Evolutionary conservation across 2,113 vertebrate species (phyloP).

Genomic region (Bucco capensis): DNA sequence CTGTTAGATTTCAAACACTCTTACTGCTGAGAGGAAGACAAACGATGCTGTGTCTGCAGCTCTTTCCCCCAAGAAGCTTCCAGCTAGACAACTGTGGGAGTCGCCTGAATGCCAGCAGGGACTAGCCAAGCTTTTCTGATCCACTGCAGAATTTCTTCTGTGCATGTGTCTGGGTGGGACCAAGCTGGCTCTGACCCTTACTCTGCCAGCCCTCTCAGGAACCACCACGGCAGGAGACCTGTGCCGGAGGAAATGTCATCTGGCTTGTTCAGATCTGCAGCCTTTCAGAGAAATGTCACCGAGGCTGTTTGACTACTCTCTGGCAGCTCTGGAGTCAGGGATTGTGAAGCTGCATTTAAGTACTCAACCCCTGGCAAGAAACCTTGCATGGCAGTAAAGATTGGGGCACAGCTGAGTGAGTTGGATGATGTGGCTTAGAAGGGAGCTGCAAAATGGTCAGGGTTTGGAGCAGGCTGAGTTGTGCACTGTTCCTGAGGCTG

Average conservation of each 20-base stretch:
- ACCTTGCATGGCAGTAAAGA: background rate
- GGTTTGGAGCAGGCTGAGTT: background rate
- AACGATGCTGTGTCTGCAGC: background rate
- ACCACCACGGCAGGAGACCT: background rate
- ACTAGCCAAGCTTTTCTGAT: background rate
- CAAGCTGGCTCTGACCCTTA: background rate
- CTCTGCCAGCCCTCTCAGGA: background rate
- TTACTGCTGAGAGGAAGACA: background rate
- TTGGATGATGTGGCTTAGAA: background rate
- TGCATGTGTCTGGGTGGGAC: background rate
- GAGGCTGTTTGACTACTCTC: background rate
- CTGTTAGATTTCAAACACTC: background rate
- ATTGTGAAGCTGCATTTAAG: background rate
- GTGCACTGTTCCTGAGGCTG: background rate
- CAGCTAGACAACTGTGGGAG: background rate
- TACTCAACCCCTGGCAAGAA: too few species aligned
- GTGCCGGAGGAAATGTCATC: background rate
- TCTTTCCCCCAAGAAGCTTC: background rate
- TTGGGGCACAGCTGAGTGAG: fast-evolving
- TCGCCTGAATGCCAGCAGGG: background rate
- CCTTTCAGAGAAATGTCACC: background rate
- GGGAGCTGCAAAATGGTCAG: background rate
- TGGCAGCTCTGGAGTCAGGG: background rate
- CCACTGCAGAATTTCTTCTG: background rate
- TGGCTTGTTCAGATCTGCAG: background rate